phyloP scores from a whole-genome alignment of 2,888 invertebrate species.

The Chymomyza amoena region DNA sequence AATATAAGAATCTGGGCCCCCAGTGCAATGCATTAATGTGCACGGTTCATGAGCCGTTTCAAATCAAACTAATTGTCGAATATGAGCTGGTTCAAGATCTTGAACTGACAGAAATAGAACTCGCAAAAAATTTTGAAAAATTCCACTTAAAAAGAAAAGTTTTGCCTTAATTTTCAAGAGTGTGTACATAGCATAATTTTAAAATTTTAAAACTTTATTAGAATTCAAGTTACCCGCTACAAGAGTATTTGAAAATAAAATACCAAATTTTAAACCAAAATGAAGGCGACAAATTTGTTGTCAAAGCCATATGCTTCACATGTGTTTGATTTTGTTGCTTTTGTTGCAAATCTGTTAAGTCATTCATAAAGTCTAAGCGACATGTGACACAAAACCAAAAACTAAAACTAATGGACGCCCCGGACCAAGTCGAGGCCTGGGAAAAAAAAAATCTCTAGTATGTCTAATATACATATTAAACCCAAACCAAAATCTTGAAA shows the following conservation, averaged over 20 bases:
- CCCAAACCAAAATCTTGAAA: neutral
- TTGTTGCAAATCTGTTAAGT: neutral
- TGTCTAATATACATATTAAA: neutral
- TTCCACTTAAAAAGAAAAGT: too few relatives aligned
- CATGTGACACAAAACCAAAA: neutral
- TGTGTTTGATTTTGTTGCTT: neutral
- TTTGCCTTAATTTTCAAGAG: too few relatives aligned
- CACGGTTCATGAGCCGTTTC: too few relatives aligned
- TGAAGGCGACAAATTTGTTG: neutral
- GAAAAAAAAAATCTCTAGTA: neutral
- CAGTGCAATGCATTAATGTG: too few relatives aligned
- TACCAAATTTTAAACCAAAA: neutral
- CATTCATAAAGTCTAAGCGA: constrained; percentile 5
- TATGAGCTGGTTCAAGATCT: too few relatives aligned
- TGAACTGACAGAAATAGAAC: too few relatives aligned
- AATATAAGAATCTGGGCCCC: too few relatives aligned
- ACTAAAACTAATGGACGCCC: neutral
- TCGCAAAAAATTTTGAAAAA: too few relatives aligned
- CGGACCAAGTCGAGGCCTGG: neutral
- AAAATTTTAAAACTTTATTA: too few relatives aligned
- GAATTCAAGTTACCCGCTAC: neutral
- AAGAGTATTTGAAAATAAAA: neutral
- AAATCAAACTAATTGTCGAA: too few relatives aligned
- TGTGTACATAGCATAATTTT: too few relatives aligned
- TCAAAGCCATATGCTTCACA: neutral